Conservation (phyloP, 2,113 vertebrate genomes). For the Tragelaphus scriptus region DNA sequence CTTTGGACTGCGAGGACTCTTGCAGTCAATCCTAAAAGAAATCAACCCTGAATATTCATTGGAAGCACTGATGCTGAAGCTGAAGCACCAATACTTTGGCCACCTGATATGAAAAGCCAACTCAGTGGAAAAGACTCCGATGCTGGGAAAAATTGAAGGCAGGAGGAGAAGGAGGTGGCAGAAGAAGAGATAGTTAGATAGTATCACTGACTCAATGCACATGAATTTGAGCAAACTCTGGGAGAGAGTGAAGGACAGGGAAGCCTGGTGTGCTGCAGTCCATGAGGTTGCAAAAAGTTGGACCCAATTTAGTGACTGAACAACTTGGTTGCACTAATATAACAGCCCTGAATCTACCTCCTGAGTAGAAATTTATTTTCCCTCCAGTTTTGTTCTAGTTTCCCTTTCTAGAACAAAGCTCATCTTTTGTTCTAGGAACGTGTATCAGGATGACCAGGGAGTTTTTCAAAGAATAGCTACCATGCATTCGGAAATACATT, state of each 20-base stretch:
- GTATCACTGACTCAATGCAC: neutral
- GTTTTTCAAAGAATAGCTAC: neutral
- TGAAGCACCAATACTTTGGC: neutral
- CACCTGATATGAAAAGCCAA: neutral
- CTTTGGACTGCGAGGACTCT: neutral
- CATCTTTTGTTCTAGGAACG: neutral
- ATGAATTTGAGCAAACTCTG: neutral
- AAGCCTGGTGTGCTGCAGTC: neutral
- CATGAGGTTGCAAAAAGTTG: neutral
- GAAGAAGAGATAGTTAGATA: neutral
- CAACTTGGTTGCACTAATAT: too few relatives aligned
- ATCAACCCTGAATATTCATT: neutral
- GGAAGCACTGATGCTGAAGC: neutral
- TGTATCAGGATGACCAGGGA: too few relatives aligned
- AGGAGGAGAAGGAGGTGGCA: neutral
- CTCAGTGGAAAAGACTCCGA: neutral
- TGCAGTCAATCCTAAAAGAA: neutral
- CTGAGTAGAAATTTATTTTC: fast-evolving
- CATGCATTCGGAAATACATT: fast-evolving
- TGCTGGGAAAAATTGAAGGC: neutral
- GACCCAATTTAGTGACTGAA: neutral
- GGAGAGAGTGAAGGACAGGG: neutral
- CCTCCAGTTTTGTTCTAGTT: too few relatives aligned
- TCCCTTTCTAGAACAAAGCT: neutral
- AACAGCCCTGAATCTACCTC: neutral